Conservation (phyloP, 2,113 vertebrate genomes). For the Alaudala cheleensis region DNA sequence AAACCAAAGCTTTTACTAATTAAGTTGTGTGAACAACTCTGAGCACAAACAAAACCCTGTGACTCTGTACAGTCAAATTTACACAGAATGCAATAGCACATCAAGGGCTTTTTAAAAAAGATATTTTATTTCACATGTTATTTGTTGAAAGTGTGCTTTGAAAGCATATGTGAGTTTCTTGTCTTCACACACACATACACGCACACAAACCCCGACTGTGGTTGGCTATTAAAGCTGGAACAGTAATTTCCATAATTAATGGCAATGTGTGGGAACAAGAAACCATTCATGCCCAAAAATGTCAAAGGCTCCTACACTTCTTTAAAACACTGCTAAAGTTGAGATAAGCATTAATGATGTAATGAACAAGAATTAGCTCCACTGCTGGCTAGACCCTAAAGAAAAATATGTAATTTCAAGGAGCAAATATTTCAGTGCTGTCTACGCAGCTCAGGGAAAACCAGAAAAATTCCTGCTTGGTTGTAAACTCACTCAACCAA, state of each 20-base stretch:
- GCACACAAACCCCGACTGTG: fast-evolving
- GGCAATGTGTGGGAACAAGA: not conserved
- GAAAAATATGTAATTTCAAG: not conserved
- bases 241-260: not conserved
- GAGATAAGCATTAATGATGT: conserved; percentile 61
- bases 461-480: not conserved
- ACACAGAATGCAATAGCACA: not conserved
- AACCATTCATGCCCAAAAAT: conserved; percentile 18
- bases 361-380: conserved; percentile 63
- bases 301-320: conserved; percentile 40
- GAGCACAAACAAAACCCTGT: not conserved
- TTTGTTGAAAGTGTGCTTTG: not conserved
- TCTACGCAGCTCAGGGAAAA: not conserved
- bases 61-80: not conserved
- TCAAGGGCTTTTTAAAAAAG: not conserved
- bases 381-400: conserved; percentile 21
- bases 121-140: not conserved
- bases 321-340: conserved; percentile 62
- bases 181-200: not conserved
- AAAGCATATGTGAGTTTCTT: not conserved
- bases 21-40: not conserved
- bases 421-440: conserved; percentile 13
- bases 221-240: not conserved
- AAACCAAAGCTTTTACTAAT: not conserved
- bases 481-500: not conserved